Percentiles rank a stretch among this genome's conserved stretches.
phyloP scores from a whole-genome alignment of 2,113 vertebrate species.

The human region DNA sequence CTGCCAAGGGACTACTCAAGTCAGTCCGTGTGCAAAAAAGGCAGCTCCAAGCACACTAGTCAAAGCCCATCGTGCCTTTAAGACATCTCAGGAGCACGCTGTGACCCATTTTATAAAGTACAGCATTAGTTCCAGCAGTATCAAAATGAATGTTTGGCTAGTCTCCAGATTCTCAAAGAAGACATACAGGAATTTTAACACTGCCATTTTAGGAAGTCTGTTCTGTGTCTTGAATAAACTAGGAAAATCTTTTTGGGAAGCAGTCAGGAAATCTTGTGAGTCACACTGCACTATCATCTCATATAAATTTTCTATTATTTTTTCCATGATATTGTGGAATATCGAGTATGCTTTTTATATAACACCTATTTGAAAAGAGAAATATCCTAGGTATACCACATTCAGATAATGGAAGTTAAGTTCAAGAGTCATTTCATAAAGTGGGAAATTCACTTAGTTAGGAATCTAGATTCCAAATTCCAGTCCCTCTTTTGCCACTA shows the following conservation, averaged over 20 bases:
- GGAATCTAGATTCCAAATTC: neutral
- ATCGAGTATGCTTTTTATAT: neutral
- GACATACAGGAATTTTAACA: slow-evolving; percentile 11
- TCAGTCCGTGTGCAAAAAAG: neutral
- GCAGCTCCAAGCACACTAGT: fast-evolving
- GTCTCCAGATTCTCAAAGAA: slow-evolving; percentile 27
- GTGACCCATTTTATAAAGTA: slow-evolving; percentile 52
- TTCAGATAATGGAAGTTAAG: neutral
- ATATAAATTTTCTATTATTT: slow-evolving; percentile 48
- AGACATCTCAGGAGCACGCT: neutral
- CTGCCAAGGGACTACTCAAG: neutral
- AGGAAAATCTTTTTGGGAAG: slow-evolving; percentile 15
- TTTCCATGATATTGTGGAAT: slow-evolving; percentile 39
- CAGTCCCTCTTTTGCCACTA: neutral
- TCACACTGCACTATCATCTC: slow-evolving; percentile 48
- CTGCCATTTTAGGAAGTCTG: slow-evolving; percentile 34
- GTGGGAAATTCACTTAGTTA: neutral
- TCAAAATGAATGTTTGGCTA: slow-evolving; percentile 27
- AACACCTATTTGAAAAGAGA: slow-evolving; percentile 43
- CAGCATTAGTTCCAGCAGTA: neutral
- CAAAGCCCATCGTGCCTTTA: neutral
- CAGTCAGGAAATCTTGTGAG: slow-evolving; percentile 53
- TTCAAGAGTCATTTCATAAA: neutral
- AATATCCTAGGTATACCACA: neutral
- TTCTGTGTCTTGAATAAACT: slow-evolving; percentile 20